Evolutionary conservation across 2,888 invertebrate species (phyloP).

Genomic region (Dryobotodes eremita): DNA sequence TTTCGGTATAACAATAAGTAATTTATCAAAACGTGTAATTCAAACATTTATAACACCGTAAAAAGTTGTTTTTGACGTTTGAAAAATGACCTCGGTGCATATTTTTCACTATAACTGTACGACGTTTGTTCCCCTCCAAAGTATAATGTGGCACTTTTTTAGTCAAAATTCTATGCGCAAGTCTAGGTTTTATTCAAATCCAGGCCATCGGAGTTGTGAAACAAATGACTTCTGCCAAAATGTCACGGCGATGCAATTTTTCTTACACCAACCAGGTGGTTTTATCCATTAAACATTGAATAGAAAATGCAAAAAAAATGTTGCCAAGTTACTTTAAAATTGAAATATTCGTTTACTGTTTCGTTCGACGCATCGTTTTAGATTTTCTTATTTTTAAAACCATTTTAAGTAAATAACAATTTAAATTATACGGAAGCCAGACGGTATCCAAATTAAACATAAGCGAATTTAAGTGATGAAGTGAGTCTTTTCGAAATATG

Average conservation of each 20-base stretch:
- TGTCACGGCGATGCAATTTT: constrained; percentile 86
- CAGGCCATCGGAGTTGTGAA: constrained; percentile 73
- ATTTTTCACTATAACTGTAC: constrained; percentile 67
- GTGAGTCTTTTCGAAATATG: neutral
- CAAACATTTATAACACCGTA: constrained; percentile 47
- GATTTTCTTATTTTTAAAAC: constrained; percentile 61
- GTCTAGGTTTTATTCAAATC: constrained; percentile 86
- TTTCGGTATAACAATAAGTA: constrained; percentile 49
- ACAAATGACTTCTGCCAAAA: constrained; percentile 87
- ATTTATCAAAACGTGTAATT: constrained; percentile 45
- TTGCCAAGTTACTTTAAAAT: constrained; percentile 70
- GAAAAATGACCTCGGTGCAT: constrained; percentile 73
- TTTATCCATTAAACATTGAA: constrained; percentile 86
- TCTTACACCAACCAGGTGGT: constrained; percentile 87
- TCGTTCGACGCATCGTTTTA: constrained; percentile 47
- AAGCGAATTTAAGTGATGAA: neutral
- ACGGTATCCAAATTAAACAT: constrained; percentile 44
- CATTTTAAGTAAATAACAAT: constrained; percentile 50
- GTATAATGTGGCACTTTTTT: constrained; percentile 72
- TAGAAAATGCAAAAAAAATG: constrained; percentile 75
- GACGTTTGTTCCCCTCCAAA: constrained; percentile 47
- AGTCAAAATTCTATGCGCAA: constrained; percentile 67
- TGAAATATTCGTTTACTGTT: constrained; percentile 68
- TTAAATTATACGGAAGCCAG: constrained; percentile 41
- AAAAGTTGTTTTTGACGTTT: constrained; percentile 68